These are phyloP conservation scores for Bactericera cockerelli DNA, from an alignment of 1,140 invertebrate genomes.

Conservation along the genomic window DNA sequence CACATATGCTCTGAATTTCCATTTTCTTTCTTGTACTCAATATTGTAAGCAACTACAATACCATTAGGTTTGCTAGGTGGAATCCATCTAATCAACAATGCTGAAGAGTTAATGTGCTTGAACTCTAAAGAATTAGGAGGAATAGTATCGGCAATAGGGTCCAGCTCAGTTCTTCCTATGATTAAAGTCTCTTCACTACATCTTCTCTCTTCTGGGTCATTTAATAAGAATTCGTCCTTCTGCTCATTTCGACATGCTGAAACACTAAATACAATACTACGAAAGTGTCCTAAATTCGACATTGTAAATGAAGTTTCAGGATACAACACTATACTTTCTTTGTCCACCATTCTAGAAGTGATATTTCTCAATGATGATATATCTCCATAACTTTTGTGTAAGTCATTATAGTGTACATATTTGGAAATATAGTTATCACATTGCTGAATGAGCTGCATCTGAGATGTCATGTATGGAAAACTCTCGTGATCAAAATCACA, in stretches of 20 bases:
- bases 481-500: neutral
- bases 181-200: slow-evolving; percentile 21
- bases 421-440: slow-evolving; percentile 11
- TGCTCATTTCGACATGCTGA: slow-evolving; percentile 48
- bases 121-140: neutral
- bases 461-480: slow-evolving; percentile 1
- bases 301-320: slow-evolving; percentile 33
- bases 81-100: slow-evolving; percentile 17
- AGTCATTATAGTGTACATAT: neutral
- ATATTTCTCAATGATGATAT: too few species aligned
- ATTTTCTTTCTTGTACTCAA: slow-evolving; percentile 32
- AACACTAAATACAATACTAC: slow-evolving; percentile 48
- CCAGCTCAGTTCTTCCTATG: slow-evolving; percentile 17
- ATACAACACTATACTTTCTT: neutral
- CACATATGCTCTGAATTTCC: slow-evolving; percentile 9
- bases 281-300: slow-evolving; percentile 48
- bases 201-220: neutral
- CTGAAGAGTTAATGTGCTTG: neutral
- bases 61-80: slow-evolving; percentile 65
- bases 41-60: slow-evolving; percentile 60
- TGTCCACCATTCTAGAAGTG: too few species aligned
- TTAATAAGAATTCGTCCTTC: slow-evolving; percentile 18
- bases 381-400: neutral
- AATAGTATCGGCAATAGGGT: slow-evolving; percentile 18
- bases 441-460: neutral